A percentile compares a stretch with the other conserved stretches of the same genome.
Conservation (phyloP, 2,888 invertebrate genomes). For the Plagiodera versicolora region DNA sequence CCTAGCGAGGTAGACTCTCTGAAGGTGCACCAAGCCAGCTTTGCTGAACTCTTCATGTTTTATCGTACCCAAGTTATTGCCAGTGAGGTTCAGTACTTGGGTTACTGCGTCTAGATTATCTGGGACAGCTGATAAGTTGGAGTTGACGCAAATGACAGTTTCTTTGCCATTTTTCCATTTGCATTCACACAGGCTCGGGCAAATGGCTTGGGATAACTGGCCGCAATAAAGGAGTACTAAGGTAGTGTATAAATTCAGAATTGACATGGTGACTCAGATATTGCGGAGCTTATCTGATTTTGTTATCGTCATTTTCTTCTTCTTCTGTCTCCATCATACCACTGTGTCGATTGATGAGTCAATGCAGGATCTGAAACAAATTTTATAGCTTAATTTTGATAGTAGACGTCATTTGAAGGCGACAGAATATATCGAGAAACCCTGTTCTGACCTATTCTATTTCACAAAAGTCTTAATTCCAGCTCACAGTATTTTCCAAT, state of each 20-base stretch:
- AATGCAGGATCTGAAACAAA: conserved; percentile 9
- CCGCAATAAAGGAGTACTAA: conserved; percentile 50
- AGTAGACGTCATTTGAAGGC: no score
- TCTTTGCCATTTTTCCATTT: conserved; percentile 89
- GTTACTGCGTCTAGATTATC: conserved; percentile 75
- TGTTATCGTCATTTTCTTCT: conserved; percentile 35
- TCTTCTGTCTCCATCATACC: conserved; percentile 37
- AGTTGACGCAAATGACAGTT: conserved; percentile 77
- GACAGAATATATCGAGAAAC: no score
- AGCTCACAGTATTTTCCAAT: no score
- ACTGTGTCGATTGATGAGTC: not conserved
- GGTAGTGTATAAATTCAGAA: conserved; percentile 34
- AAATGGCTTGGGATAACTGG: conserved; percentile 61
- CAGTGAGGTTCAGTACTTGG: conserved; percentile 77
- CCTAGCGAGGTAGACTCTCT: conserved; percentile 74
- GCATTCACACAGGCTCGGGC: conserved; percentile 79
- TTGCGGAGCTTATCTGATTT: conserved; percentile 31
- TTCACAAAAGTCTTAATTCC: not conserved
- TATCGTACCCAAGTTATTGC: conserved; percentile 69
- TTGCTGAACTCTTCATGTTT: conserved; percentile 74
- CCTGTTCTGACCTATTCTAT: not conserved
- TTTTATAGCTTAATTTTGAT: no score
- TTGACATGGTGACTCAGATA: conserved; percentile 30
- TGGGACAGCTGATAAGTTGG: conserved; percentile 74
- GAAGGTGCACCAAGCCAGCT: conserved; percentile 76